A percentile compares a stretch with the other conserved stretches of the same genome.
Conservation (phyloP, 2,113 vertebrate species). For the Girardinichthys multiradiatus region DNA sequence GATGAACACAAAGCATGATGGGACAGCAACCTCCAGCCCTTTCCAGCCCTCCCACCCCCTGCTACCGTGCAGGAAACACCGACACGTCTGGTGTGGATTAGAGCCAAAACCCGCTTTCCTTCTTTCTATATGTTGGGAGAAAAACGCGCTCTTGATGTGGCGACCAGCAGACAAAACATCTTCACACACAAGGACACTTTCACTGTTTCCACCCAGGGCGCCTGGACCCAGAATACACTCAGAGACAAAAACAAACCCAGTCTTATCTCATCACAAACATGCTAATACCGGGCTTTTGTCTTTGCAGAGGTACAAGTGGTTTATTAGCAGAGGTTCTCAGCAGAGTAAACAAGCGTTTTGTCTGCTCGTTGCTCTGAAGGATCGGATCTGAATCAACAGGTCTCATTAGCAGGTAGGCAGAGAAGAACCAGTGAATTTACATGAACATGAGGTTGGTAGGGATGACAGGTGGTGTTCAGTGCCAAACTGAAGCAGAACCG, state of each 20-base stretch:
- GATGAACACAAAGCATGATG: too few species aligned
- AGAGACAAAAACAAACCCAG: constrained; percentile 44
- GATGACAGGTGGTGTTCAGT: background rate
- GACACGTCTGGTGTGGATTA: too few species aligned
- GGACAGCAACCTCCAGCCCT: too few species aligned
- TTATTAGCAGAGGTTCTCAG: constrained; percentile 64
- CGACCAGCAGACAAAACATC: constrained; percentile 18
- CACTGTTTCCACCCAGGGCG: constrained; percentile 29
- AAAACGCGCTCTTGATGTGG: too few species aligned
- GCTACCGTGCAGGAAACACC: too few species aligned
- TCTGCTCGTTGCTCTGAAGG: constrained; percentile 45
- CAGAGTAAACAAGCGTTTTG: constrained; percentile 64
- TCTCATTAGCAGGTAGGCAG: constrained; percentile 65
- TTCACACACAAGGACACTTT: constrained; percentile 36
- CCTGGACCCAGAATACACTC: constrained; percentile 29
- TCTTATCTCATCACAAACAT: constrained; percentile 42
- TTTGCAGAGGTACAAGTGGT: constrained; percentile 57
- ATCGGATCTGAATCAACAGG: constrained; percentile 48
- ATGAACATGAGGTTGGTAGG: constrained; percentile 34
- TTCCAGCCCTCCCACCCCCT: too few species aligned
- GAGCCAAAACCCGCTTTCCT: constrained; percentile 27
- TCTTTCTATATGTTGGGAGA: constrained; percentile 30
- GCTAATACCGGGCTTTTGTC: constrained; percentile 61
- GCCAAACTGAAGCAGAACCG: too few species aligned
- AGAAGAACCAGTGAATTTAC: constrained; percentile 42